A percentile compares a stretch with the other conserved stretches of the same genome.
Conservation (phyloP, 2,888 invertebrate genomes). For the Rhyacophila evoluta region DNA sequence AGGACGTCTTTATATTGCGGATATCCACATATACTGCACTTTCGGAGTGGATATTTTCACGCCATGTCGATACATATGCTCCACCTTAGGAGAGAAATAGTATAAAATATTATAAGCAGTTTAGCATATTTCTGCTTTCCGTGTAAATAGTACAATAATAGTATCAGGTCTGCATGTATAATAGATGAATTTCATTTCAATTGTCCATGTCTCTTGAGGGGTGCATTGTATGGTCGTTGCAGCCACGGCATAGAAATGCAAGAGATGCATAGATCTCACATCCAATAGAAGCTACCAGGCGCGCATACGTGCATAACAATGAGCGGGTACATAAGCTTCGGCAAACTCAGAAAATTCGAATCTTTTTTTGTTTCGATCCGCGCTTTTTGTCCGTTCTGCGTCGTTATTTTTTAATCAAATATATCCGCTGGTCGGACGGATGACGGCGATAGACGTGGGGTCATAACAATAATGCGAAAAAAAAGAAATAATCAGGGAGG, state of each 20-base stretch:
- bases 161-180: no score
- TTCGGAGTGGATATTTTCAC: no score
- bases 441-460: slow-evolving; percentile 48
- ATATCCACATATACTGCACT: no score
- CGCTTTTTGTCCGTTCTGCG: slow-evolving; percentile 62
- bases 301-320: slow-evolving; percentile 64
- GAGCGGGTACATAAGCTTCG: slow-evolving; percentile 63
- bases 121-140: no score
- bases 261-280: slow-evolving; percentile 16
- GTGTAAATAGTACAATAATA: no score
- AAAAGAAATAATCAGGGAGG: slow-evolving; percentile 42
- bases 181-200: background rate
- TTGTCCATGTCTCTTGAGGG: slow-evolving; percentile 16
- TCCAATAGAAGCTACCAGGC: background rate
- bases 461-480: slow-evolving; percentile 54
- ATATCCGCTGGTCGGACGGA: slow-evolving; percentile 70
- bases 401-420: slow-evolving; percentile 74
- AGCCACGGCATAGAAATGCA: background rate
- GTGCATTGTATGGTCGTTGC: slow-evolving; percentile 7
- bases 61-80: no score
- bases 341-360: slow-evolving; percentile 63
- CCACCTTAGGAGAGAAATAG: no score
- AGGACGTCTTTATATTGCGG: no score
- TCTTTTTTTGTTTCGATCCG: slow-evolving; percentile 56
- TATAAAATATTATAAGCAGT: no score